Evolutionary conservation across 2,113 vertebrate genomes (phyloP).

Genomic region (Atherinomorus stipes): DNA sequence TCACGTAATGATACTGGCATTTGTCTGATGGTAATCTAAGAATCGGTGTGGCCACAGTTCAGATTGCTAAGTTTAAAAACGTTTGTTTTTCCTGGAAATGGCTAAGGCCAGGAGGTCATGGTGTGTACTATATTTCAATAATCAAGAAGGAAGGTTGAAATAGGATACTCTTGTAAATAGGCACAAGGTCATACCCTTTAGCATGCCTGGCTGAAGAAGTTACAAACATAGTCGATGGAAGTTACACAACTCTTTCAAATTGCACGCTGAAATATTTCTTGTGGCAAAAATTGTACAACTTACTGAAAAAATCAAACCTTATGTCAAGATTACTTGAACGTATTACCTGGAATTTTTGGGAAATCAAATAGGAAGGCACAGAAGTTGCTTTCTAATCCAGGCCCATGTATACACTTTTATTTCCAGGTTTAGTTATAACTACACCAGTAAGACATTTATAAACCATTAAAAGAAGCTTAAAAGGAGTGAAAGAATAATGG

Average conservation of each 20-base stretch:
- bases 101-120: constrained; percentile 62
- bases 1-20: constrained; percentile 43
- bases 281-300: no score
- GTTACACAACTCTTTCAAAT: constrained; percentile 44
- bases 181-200: constrained; percentile 68
- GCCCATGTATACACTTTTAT: no score
- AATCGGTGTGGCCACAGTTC: constrained; percentile 40
- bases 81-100: constrained; percentile 70
- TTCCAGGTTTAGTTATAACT: no score
- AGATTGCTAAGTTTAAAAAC: constrained; percentile 19
- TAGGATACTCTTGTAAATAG: constrained; percentile 71
- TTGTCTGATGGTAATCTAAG: constrained; percentile 67
- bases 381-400: no score
- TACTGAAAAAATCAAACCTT: no score
- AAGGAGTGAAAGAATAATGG: no score
- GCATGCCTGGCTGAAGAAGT: constrained; percentile 72
- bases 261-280: not conserved
- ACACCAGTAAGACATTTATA: no score
- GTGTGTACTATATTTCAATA: constrained; percentile 35
- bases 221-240: constrained; percentile 56
- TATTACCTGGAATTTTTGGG: no score
- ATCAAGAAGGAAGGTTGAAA: constrained; percentile 64
- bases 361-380: no score
- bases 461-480: no score
- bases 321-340: no score